Evolutionary conservation across 1,140 invertebrate genomes (phyloP).

Genomic region (Anastatus disparis): DNA sequence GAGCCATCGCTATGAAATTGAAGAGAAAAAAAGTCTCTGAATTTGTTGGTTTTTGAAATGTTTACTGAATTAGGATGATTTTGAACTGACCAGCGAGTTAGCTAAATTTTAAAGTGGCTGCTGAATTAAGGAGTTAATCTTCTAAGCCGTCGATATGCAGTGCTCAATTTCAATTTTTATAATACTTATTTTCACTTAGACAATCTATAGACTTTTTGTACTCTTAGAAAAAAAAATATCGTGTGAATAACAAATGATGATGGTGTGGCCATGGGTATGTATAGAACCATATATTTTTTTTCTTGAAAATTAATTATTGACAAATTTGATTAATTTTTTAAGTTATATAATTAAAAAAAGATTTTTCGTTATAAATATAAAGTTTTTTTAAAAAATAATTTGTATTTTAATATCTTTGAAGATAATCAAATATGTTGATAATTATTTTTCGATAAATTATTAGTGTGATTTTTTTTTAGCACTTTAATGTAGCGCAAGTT

Average conservation of each 20-base stretch:
- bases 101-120: too few relatives aligned
- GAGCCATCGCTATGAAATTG: too few relatives aligned
- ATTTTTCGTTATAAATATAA: conserved; percentile 10
- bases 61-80: too few relatives aligned
- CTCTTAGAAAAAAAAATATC: conserved; percentile 45
- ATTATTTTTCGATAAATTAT: background rate
- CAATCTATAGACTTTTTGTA: background rate
- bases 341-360: background rate
- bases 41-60: too few relatives aligned
- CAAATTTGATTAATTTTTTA: background rate
- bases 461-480: background rate
- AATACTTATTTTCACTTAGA: background rate
- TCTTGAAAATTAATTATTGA: background rate
- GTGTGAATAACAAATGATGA: conserved; percentile 67
- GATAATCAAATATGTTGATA: too few relatives aligned
- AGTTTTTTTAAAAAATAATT: background rate
- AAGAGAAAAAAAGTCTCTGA: too few relatives aligned
- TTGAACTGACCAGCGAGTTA: too few relatives aligned
- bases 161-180: too few relatives aligned
- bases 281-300: conserved; percentile 37
- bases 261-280: conserved; percentile 68
- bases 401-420: background rate
- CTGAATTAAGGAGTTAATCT: too few relatives aligned
- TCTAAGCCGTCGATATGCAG: too few relatives aligned
- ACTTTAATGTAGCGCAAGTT: background rate